phyloP scores from a whole-genome alignment of 64 coral and sea anemone species.

The Astreopora myriophthalma region DNA sequence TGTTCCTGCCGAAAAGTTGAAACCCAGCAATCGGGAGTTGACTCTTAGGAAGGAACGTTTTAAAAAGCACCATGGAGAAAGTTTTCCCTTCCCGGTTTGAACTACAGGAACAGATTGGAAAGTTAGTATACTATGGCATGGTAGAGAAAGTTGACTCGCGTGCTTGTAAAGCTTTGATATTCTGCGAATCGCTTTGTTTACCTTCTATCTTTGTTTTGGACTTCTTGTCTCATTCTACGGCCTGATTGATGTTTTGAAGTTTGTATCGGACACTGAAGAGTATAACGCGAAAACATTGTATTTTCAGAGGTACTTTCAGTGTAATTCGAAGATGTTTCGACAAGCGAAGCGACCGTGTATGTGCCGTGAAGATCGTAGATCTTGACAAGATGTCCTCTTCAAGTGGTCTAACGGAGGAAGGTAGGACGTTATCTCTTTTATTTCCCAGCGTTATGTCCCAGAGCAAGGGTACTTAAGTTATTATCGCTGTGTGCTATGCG shows the following conservation, averaged over 20 bases:
- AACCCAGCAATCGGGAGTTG: neutral
- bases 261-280: slow-evolving; percentile 11
- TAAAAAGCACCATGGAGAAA: slow-evolving; percentile 69
- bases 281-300: neutral
- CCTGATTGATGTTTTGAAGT: slow-evolving; percentile 35
- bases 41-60: neutral
- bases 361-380: slow-evolving; percentile 99
- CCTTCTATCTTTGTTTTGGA: neutral
- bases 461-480: neutral
- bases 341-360: slow-evolving; percentile 85
- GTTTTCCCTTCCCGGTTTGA: slow-evolving; percentile 96
- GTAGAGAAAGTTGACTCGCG: neutral
- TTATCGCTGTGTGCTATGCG: neutral
- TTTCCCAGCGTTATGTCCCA: neutral
- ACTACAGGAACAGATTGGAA: slow-evolving; percentile 96
- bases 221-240: slow-evolving; percentile 51
- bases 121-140: slow-evolving; percentile 64
- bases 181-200: slow-evolving; percentile 7
- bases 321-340: slow-evolving; percentile 95
- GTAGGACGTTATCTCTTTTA: slow-evolving; percentile 52
- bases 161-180: neutral
- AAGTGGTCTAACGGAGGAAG: slow-evolving; percentile 91
- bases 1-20: neutral
- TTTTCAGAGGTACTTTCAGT: slow-evolving; percentile 96
- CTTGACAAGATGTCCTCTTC: slow-evolving; percentile 89